Percentiles rank a stretch among this genome's conserved stretches.
phyloP scores from a whole-genome alignment of 2,888 invertebrate species.

The Agapetus fuscipes region DNA sequence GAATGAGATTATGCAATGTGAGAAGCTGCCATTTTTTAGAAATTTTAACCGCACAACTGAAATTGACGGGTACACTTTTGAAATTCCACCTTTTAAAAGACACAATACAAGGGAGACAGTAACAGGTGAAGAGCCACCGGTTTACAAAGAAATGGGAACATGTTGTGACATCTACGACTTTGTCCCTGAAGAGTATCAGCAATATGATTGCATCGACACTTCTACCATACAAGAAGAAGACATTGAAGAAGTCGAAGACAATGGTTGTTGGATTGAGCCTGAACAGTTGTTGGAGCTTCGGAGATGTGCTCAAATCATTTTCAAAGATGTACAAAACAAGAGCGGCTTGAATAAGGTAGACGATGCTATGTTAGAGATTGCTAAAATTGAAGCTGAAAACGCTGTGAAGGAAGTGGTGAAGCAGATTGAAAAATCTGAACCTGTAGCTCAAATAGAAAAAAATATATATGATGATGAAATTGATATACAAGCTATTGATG shows the following conservation, averaged over 20 bases:
- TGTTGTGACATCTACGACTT: constrained; percentile 18
- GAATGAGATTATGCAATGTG: too few species aligned
- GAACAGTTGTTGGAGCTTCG: constrained; percentile 27
- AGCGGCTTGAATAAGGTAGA: too few species aligned
- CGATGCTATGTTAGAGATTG: too few species aligned
- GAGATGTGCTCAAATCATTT: constrained; percentile 19
- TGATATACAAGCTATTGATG: neutral
- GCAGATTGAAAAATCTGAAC: constrained; percentile 1
- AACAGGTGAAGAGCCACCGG: constrained; percentile 6
- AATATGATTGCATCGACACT: constrained; percentile 5
- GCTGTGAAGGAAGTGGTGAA: neutral
- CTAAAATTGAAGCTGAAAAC: too few species aligned
- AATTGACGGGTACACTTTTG: neutral
- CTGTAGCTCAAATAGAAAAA: too few species aligned
- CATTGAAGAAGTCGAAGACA: constrained; percentile 2
- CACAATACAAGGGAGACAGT: too few species aligned
- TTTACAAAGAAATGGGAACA: constrained; percentile 19
- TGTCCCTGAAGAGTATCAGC: constrained; percentile 9
- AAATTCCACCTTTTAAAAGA: too few species aligned
- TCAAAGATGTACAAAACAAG: constrained; percentile 17
- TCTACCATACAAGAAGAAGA: constrained; percentile 3
- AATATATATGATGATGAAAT: neutral
- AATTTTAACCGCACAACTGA: too few species aligned
- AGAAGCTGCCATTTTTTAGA: too few species aligned
- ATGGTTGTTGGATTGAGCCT: constrained; percentile 17